Percentiles rank a stretch among this genome's conserved stretches.
These are phyloP conservation scores for Macrotus californicus DNA, from an alignment of 2,113 vertebrate genomes.

Conservation along the genomic window DNA sequence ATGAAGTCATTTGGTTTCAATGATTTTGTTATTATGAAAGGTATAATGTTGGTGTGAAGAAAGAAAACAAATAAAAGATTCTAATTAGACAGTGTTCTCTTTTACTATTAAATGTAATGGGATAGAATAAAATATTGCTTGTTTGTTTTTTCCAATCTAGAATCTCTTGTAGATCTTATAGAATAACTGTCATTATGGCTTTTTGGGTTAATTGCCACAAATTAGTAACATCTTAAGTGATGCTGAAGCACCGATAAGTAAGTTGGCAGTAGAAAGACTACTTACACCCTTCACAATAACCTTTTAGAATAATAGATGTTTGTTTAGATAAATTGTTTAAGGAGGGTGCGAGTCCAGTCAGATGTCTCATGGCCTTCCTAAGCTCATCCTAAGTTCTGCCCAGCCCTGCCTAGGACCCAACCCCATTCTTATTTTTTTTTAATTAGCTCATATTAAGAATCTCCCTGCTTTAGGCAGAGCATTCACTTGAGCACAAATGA, in stretches of 20 bases:
- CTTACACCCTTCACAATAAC: constrained; percentile 23
- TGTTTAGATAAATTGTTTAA: background rate
- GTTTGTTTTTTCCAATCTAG: background rate
- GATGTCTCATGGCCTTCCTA: background rate
- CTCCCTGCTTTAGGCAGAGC: background rate
- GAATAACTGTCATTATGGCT: constrained; percentile 24
- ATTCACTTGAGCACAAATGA: background rate
- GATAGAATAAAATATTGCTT: constrained; percentile 29
- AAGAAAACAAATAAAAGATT: constrained; percentile 44
- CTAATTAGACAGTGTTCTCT: constrained; percentile 41
- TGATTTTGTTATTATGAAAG: constrained; percentile 49
- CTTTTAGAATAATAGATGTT: background rate
- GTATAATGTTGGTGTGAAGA: constrained; percentile 23
- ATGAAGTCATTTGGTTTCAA: constrained; percentile 41
- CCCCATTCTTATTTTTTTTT: background rate
- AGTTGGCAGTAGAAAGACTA: constrained; percentile 2
- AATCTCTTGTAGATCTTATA: constrained; percentile 8
- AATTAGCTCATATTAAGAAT: background rate
- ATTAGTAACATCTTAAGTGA: constrained; percentile 15
- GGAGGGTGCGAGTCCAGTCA: background rate
- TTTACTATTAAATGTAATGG: constrained; percentile 41
- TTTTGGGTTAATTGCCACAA: constrained; percentile 35
- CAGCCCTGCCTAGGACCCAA: background rate
- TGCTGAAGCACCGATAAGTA: background rate
- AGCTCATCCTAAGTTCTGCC: background rate